phyloP scores from a whole-genome alignment of 2,888 invertebrate species.

The Digitonthophagus gazella region DNA sequence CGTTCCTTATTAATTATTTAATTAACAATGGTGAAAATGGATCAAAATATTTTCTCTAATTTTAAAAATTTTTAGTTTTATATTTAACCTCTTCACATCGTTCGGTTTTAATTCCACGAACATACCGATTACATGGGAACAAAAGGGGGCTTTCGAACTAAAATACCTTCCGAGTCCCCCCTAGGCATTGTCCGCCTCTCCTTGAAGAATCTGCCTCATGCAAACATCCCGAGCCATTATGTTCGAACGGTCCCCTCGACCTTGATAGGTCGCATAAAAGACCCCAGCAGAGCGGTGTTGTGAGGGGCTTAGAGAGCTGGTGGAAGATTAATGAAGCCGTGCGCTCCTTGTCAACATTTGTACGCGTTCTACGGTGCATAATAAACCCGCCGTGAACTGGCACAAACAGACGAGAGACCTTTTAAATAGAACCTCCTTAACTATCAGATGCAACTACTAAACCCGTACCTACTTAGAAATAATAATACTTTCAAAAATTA shows the following conservation, averaged over 20 bases:
- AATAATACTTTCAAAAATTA: no score
- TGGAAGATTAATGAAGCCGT: conserved; percentile 14
- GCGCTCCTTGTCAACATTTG: conserved; percentile 13
- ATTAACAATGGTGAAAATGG: no score
- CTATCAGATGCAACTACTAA: not conserved
- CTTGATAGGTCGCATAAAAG: conserved; percentile 12
- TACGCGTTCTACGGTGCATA: conserved; percentile 7
- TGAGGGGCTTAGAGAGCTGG: not conserved
- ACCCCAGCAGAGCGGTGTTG: conserved; percentile 4
- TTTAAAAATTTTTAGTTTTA: no score
- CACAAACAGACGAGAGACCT: conserved; percentile 6
- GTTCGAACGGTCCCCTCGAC: not conserved
- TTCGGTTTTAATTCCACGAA: not conserved
- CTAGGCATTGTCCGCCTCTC: conserved; percentile 3
- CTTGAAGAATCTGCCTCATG: conserved; percentile 8
- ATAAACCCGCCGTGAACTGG: not conserved
- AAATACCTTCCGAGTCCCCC: conserved; percentile 3
- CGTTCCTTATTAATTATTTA: no score
- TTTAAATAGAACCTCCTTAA: conserved; percentile 2
- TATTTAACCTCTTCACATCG: no score
- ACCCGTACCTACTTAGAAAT: no score
- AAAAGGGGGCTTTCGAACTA: not conserved
- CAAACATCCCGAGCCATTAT: conserved; percentile 10
- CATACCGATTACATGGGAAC: not conserved
- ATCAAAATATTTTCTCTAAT: no score